Conservation (phyloP, 2,797 vertebrate genomes). For the Thripadectes ignobilis region DNA sequence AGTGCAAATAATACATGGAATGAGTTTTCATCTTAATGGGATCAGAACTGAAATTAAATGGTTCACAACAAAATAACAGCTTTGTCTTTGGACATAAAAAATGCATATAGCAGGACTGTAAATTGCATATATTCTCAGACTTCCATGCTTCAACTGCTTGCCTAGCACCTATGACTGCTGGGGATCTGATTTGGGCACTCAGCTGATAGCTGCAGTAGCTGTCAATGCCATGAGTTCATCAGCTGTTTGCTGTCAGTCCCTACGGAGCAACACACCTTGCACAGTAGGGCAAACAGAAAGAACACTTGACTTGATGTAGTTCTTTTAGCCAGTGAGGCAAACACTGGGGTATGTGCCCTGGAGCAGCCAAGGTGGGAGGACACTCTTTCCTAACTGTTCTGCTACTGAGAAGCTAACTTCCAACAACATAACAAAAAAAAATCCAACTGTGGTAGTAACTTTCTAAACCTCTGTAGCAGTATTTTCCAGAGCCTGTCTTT, state of each 20-base stretch:
- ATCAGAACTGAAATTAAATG: background rate
- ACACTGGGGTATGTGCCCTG: rapidly evolving
- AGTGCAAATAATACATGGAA: background rate
- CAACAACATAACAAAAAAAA: background rate
- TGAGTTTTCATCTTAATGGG: background rate
- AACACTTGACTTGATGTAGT: background rate
- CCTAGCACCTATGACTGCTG: background rate
- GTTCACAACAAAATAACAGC: background rate
- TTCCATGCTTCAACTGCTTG: background rate
- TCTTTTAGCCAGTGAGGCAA: background rate
- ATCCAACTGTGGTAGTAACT: background rate
- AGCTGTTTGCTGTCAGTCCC: background rate
- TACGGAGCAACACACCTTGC: background rate
- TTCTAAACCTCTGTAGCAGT: background rate
- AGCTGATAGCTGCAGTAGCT: background rate
- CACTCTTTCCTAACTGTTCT: rapidly evolving
- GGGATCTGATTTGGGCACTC: rapidly evolving
- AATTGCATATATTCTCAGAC: background rate
- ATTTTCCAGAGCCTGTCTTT: background rate
- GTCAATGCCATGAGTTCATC: rapidly evolving
- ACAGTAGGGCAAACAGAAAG: background rate
- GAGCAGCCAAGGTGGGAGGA: background rate
- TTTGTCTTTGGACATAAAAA: background rate
- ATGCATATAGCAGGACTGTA: rapidly evolving
- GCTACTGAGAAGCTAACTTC: background rate